phyloP scores from a whole-genome alignment of 2,113 vertebrate genomes.

The Stomatorhinus ivindoensis region DNA sequence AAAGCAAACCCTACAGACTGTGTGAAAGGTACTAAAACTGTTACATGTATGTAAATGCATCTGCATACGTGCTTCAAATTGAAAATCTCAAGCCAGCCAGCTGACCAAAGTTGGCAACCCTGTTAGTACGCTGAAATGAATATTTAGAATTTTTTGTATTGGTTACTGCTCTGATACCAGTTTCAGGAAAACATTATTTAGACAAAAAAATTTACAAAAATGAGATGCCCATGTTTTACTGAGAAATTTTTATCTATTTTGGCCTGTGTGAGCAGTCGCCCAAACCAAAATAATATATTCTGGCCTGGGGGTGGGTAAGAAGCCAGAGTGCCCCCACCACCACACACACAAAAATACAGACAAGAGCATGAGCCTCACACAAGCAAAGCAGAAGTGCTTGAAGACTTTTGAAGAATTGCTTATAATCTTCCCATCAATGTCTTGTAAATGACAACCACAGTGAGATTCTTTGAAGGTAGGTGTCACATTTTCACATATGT shows the following conservation, averaged over 20 bases:
- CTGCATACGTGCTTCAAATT: not conserved
- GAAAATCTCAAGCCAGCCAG: not conserved
- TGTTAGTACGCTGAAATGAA: not conserved
- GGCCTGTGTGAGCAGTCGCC: not conserved
- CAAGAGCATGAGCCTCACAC: not conserved
- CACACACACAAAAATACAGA: not conserved
- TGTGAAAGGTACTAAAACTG: not conserved
- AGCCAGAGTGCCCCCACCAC: not conserved
- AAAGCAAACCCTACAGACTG: not conserved
- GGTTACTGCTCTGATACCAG: not conserved
- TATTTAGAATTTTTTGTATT: not conserved
- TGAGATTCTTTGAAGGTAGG: not conserved
- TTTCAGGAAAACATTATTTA: not conserved
- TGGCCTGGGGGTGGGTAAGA: not conserved
- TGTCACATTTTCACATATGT: not conserved
- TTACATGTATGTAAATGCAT: not conserved
- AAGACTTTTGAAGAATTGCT: not conserved
- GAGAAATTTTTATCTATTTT: not conserved
- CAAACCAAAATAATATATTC: not conserved
- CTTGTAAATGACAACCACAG: not conserved
- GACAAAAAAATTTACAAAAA: not conserved
- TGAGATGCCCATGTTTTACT: not conserved
- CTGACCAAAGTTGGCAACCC: not conserved
- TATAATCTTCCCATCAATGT: not conserved
- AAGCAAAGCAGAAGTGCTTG: not conserved